These are phyloP conservation scores for Drosophila rubida DNA, from an alignment of 2,888 invertebrate genomes.

Conservation along the genomic window DNA sequence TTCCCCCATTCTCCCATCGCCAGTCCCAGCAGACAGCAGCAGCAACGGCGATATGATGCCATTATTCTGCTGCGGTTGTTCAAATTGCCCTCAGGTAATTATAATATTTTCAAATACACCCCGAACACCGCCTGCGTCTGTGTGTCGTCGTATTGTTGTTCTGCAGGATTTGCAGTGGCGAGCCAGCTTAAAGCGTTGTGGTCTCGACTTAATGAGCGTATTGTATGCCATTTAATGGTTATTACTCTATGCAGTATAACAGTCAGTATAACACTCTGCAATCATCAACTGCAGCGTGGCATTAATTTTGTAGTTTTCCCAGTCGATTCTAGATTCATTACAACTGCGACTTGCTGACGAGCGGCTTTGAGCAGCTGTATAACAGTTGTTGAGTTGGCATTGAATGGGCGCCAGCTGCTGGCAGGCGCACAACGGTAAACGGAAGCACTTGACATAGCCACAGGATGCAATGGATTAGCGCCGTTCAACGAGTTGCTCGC, in stretches of 20 bases:
- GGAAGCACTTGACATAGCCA: slow-evolving; percentile 28
- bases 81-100: slow-evolving; percentile 37
- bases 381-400: slow-evolving; percentile 5
- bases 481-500: slow-evolving; percentile 7
- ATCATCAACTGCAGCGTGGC: too few species aligned
- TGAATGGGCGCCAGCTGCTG: slow-evolving; percentile 4
- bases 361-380: background rate
- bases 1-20: background rate
- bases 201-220: slow-evolving; percentile 2
- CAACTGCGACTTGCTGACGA: background rate
- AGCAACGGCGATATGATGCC: slow-evolving; percentile 13
- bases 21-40: slow-evolving; percentile 11
- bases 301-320: too few species aligned
- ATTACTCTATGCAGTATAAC: slow-evolving; percentile 2
- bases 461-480: slow-evolving; percentile 20
- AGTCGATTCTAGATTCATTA: background rate
- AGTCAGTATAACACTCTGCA: too few species aligned
- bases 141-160: background rate
- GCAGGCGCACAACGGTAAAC: slow-evolving; percentile 6
- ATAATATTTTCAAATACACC: slow-evolving; percentile 22
- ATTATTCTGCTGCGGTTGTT: slow-evolving; percentile 16
- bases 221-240: background rate
- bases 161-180: slow-evolving; percentile 5
- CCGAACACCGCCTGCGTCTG: background rate
- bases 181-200: slow-evolving; percentile 1